Evolutionary conservation across 1,140 invertebrate species (phyloP).

Genomic region (Stegodyphus dumicola): DNA sequence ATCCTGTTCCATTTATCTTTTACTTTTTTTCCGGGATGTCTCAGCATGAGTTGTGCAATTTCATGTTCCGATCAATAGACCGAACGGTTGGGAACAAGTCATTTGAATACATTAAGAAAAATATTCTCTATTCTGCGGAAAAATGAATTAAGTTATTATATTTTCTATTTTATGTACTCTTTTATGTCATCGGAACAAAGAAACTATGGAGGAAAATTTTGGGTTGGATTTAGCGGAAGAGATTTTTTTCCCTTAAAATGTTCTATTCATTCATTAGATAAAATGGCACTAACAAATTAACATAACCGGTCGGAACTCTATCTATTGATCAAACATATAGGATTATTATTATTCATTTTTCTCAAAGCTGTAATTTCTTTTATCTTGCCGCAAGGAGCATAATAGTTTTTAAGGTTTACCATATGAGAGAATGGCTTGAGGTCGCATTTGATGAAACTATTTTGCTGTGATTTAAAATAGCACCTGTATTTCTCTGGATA

Average conservation of each 20-base stretch:
- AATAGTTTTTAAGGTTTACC: too few species aligned
- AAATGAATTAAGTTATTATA: neutral
- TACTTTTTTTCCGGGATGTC: neutral
- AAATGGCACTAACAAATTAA: neutral
- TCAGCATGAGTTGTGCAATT: slow-evolving; percentile 4
- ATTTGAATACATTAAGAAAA: slow-evolving; percentile 46
- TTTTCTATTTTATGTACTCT: neutral
- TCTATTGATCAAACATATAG: neutral
- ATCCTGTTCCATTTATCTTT: slow-evolving; percentile 16
- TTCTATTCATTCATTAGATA: neutral
- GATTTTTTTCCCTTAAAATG: neutral
- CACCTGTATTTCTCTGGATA: too few species aligned
- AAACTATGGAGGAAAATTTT: neutral
- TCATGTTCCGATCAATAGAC: slow-evolving; percentile 39
- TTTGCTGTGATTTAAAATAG: too few species aligned
- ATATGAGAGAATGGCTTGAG: too few species aligned
- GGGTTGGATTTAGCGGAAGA: neutral
- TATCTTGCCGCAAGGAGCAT: too few species aligned
- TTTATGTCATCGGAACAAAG: neutral
- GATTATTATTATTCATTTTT: neutral
- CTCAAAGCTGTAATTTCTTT: too few species aligned
- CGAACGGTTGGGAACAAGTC: slow-evolving; percentile 44
- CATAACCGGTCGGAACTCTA: neutral
- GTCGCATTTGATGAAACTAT: too few species aligned
- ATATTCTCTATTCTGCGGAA: neutral